Base-by-base conservation (phyloP, 2,113 vertebrate species). In the Lota lota region DNA sequence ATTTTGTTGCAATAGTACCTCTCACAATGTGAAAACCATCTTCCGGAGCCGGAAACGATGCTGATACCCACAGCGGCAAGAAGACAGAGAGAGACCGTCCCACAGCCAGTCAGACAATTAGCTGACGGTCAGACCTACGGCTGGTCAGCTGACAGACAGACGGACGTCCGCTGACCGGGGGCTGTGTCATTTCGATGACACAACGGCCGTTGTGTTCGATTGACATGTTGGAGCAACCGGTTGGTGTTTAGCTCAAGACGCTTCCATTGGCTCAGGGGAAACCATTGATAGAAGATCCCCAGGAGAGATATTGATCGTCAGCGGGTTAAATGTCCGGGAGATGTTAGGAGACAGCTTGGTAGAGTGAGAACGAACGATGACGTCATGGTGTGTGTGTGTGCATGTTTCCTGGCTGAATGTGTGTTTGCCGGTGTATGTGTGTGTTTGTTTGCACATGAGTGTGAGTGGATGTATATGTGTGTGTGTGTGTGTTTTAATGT, bases 261-360 rank as follows among this genome's bases (percentile, higher is more conserved):
- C 6, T 10, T 1, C 36, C 6, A 40, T 40, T 40, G 36, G 36
- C 36, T 40, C 36, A 40, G 36, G 36, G 65, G 74, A 47, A 57
- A 10, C 63, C 76, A 82, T 82, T 71, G 70, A 82, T 76, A 0
- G 47, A 57, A 73, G 65, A 24, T 40, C 36, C 40, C 10, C 0
- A 22, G 66, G 68, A 1, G 12, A 72, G 51, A 51, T 82, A 80
- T 80, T 64, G 80, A 85, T 70, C 2, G 22, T 61, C 51, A 36
- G 36, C 36, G 7, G 68, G 62, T 33, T 67, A 74, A 78, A 76
- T 74, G 75, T 72, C 77, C 77, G 22, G 50, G 57, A 75, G 67
- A 81, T 75, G 71, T 56, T 14, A 0, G 56, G 61, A 73, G 62
- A 69, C 22, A 28, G 19, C 50, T 22, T 0, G 11, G 24, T 16